These are phyloP conservation scores for Gasteruption jaculator DNA, from an alignment of 2,888 invertebrate genomes.

Conservation along the genomic window DNA sequence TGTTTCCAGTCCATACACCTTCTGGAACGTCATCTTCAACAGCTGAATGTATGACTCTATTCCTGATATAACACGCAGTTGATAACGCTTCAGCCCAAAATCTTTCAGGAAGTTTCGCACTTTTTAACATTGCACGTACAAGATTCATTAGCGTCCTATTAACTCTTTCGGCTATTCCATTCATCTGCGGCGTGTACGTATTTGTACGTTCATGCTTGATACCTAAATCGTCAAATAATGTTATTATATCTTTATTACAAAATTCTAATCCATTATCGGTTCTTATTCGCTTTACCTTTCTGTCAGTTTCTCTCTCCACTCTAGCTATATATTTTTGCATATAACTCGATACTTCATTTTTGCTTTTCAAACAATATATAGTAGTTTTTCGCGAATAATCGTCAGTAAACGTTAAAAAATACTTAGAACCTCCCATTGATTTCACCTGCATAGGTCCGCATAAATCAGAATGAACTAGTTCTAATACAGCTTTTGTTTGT, in stretches of 20 bases:
- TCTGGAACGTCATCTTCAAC: no score
- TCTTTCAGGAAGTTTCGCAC: neutral
- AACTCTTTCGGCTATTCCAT: slow-evolving; percentile 1
- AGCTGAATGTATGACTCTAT: neutral
- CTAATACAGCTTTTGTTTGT: no score
- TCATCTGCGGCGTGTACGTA: neutral
- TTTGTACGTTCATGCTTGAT: neutral
- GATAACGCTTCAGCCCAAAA: slow-evolving; percentile 2
- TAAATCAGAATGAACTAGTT: slow-evolving; percentile 7
- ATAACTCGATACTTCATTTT: slow-evolving; percentile 7
- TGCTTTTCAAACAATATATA: slow-evolving; percentile 5
- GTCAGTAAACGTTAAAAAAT: slow-evolving; percentile 8
- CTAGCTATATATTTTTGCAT: neutral
- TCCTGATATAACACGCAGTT: neutral
- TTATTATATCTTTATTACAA: slow-evolving; percentile 1
- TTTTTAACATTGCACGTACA: slow-evolving; percentile 1
- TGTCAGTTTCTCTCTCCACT: slow-evolving; percentile 6
- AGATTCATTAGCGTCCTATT: slow-evolving; percentile 1
- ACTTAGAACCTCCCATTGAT: slow-evolving; percentile 7
- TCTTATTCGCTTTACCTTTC: slow-evolving; percentile 8
- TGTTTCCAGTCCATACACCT: no score
- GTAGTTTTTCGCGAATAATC: slow-evolving; percentile 11
- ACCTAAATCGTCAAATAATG: neutral
- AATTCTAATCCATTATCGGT: slow-evolving; percentile 9
- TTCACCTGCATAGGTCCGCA: slow-evolving; percentile 6